These are phyloP conservation scores for Parochlus steinenii DNA, from an alignment of 2,888 invertebrate species.

Conservation along the genomic window DNA sequence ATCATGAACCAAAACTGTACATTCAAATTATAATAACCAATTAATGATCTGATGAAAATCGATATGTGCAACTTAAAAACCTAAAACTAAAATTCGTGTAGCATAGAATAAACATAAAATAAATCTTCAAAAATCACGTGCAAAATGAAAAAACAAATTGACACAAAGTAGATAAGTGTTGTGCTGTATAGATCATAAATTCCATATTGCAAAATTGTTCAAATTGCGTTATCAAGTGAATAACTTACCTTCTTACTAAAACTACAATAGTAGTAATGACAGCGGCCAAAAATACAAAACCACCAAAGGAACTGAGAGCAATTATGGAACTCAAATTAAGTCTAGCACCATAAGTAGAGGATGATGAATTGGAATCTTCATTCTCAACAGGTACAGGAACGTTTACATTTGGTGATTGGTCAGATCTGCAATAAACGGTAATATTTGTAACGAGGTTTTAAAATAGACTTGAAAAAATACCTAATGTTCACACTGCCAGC, in stretches of 20 bases:
- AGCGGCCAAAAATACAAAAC: constrained; percentile 74
- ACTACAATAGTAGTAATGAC: constrained; percentile 80
- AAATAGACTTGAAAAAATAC: constrained; percentile 7
- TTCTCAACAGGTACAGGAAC: constrained; percentile 48
- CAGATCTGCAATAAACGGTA: constrained; percentile 31
- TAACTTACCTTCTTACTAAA: constrained; percentile 66
- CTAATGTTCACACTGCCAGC: constrained; percentile 30
- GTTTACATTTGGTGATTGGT: constrained; percentile 49
- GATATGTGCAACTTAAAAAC: not conserved
- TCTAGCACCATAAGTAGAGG: constrained; percentile 43
- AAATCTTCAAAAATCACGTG: not conserved
- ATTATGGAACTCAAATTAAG: constrained; percentile 76
- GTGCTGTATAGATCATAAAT: not conserved
- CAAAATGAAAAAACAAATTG: not conserved
- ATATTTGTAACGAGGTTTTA: not conserved
- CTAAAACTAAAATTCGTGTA: not conserved
- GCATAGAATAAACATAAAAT: not conserved
- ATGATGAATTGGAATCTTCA: constrained; percentile 25
- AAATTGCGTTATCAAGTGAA: constrained; percentile 6
- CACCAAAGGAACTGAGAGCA: constrained; percentile 79
- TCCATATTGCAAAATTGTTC: not conserved
- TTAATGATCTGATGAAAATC: no score
- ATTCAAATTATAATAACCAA: no score
- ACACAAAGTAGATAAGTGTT: not conserved
- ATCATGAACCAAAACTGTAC: no score